phyloP scores from a whole-genome alignment of 1,140 invertebrate genomes.

The Cydia strobilella region DNA sequence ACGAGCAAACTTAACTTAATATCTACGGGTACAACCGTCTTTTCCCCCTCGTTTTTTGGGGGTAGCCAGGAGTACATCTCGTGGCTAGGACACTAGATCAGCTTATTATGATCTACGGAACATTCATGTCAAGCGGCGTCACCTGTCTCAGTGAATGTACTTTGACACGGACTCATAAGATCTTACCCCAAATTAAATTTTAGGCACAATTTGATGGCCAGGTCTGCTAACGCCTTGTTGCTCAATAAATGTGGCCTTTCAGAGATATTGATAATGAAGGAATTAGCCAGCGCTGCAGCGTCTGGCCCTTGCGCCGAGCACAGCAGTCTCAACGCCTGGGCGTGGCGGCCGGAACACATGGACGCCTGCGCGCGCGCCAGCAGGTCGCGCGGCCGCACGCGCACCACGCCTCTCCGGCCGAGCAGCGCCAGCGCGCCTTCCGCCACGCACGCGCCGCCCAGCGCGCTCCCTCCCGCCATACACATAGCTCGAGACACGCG shows the following conservation, averaged over 20 bases:
- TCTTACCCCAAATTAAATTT: constrained; percentile 64
- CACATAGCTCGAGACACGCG: constrained; percentile 83
- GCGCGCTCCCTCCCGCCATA: constrained; percentile 72
- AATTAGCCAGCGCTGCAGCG: constrained; percentile 48
- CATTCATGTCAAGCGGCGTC: no score
- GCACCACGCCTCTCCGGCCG: constrained; percentile 91
- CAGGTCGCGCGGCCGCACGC: constrained; percentile 88
- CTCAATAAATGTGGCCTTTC: constrained; percentile 61
- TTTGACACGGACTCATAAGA: not conserved
- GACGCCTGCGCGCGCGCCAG: constrained; percentile 58
- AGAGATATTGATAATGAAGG: constrained; percentile 55
- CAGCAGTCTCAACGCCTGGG: constrained; percentile 79
- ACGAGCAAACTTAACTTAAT: no score
- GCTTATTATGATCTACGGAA: no score
- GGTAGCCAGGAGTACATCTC: no score
- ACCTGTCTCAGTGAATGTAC: no score
- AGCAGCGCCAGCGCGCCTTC: constrained; percentile 91
- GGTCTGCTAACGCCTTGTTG: constrained; percentile 62
- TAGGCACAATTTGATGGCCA: constrained; percentile 61
- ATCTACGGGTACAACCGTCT: no score
- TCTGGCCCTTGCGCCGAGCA: constrained; percentile 52
- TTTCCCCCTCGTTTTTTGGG: no score
- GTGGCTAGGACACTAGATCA: no score
- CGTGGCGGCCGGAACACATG: constrained; percentile 81
- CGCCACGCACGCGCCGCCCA: constrained; percentile 91